Percentiles rank a stretch among this genome's conserved stretches.
phyloP scores from a whole-genome alignment of 64 coral and sea anemone genomes.

The Anthopleura sola region DNA sequence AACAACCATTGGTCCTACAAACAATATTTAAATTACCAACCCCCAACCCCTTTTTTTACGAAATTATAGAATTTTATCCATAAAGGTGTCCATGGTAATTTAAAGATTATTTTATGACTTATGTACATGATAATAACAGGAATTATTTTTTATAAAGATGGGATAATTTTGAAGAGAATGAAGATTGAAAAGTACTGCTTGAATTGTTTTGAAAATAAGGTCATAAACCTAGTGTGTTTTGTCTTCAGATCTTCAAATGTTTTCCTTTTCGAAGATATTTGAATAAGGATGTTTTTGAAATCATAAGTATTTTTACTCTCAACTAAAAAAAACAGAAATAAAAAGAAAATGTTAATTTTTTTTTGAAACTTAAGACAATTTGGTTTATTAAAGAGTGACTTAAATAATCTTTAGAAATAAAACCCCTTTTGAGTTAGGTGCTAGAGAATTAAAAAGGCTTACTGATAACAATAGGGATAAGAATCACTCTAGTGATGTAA shows the following conservation, averaged over 20 bases:
- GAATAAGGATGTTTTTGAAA: background rate
- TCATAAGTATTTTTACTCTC: background rate
- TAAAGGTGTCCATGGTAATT: background rate
- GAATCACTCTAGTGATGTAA: background rate
- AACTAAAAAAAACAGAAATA: background rate
- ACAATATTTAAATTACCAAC: constrained; percentile 3
- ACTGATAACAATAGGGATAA: background rate
- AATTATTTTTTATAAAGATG: background rate
- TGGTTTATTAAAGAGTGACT: background rate
- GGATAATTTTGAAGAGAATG: background rate
- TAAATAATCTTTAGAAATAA: background rate
- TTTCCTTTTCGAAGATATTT: background rate
- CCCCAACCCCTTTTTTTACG: too few species aligned
- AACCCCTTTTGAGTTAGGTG: background rate
- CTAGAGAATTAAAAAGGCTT: background rate
- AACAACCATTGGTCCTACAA: background rate
- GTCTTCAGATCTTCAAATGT: background rate
- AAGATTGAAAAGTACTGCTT: background rate
- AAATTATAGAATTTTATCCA: background rate
- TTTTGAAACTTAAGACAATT: background rate
- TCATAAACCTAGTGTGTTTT: background rate
- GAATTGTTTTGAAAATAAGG: background rate
- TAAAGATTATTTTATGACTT: background rate
- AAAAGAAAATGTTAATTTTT: background rate
- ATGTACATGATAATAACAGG: background rate